Percentiles rank a stretch among this genome's conserved stretches.
phyloP scores from a whole-genome alignment of 2,797 vertebrate genomes.

The Clarias fuscus region DNA sequence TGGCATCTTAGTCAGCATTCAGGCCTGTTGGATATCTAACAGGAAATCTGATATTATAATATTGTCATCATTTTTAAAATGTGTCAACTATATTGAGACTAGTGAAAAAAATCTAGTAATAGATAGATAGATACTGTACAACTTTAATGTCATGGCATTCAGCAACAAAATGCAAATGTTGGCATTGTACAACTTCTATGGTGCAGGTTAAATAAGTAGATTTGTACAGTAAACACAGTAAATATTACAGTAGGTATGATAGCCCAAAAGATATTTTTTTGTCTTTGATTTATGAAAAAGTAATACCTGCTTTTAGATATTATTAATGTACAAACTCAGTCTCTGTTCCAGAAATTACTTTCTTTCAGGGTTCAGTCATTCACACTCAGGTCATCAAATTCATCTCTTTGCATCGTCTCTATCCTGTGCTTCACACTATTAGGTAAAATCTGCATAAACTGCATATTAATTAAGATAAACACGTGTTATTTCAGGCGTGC shows the following conservation, averaged over 20 bases:
- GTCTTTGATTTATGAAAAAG: no score
- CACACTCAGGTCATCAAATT: not conserved
- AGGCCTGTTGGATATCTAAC: not conserved
- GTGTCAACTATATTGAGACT: not conserved
- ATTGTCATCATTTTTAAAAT: not conserved
- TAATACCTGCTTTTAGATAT: not conserved
- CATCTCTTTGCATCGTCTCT: no score
- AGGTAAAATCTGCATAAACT: not conserved
- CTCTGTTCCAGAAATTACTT: not conserved
- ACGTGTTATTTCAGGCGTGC: not conserved
- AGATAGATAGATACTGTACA: no score
- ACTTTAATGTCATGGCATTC: no score
- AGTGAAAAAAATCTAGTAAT: no score
- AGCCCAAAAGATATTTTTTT: no score
- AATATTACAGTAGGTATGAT: no score
- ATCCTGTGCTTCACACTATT: not conserved
- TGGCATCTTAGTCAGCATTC: not conserved
- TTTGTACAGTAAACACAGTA: no score
- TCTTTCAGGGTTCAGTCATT: not conserved
- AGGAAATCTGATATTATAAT: not conserved
- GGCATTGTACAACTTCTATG: no score
- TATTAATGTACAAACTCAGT: not conserved
- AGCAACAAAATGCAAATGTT: no score
- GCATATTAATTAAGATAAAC: constrained; percentile 6
- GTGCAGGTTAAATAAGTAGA: no score